Percentiles rank a stretch among this genome's conserved stretches.
phyloP scores from a whole-genome alignment of 64 coral and sea anemone genomes.

The Catalaphyllia jardinei region DNA sequence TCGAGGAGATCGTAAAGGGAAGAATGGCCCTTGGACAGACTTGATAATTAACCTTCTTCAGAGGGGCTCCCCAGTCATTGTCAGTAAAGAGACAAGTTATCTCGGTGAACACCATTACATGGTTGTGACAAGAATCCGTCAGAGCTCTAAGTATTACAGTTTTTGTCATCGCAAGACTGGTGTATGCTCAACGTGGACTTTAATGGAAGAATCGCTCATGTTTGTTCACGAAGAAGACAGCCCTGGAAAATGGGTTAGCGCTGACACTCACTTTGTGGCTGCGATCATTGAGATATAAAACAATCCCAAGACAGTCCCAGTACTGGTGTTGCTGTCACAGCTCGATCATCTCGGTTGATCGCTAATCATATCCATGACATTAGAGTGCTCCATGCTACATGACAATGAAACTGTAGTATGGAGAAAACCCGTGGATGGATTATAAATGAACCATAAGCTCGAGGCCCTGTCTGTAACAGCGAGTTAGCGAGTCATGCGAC shows the following conservation, averaged over 20 bases:
- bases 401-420: no score
- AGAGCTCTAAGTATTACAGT: slow-evolving; percentile 56
- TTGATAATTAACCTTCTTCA: slow-evolving; percentile 45
- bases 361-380: no score
- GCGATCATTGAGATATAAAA: slow-evolving; percentile 50
- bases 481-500: background rate
- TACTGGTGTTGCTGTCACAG: background rate
- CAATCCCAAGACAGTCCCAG: background rate
- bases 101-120: slow-evolving; percentile 50
- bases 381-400: no score
- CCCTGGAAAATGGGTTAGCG: slow-evolving; percentile 71
- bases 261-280: slow-evolving; percentile 65
- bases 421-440: no score
- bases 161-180: slow-evolving; percentile 28
- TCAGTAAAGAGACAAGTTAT: slow-evolving; percentile 48
- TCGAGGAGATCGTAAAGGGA: background rate
- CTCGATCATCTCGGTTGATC: no score
- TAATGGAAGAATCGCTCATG: slow-evolving; percentile 36
- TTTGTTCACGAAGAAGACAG: slow-evolving; percentile 53
- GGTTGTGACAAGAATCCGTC: slow-evolving; percentile 64
- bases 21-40: slow-evolving; percentile 24
- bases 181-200: slow-evolving; percentile 60
- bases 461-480: background rate
- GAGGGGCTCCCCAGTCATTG: slow-evolving; percentile 65
- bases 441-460: no score